Base-by-base conservation (phyloP, 2,113 vertebrate species). In the Egretta garzetta region DNA sequence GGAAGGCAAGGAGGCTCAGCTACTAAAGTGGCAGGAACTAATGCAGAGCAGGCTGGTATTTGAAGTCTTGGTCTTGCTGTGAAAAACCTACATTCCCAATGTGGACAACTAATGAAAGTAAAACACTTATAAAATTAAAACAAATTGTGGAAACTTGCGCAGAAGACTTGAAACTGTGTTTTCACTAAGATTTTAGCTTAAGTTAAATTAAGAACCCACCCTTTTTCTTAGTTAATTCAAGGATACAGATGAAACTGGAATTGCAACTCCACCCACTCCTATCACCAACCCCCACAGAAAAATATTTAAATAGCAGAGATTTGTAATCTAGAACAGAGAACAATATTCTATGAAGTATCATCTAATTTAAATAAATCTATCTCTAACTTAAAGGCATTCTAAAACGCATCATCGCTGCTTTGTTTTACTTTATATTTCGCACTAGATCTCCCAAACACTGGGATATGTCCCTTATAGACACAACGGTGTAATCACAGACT, bases 211-310 rank as follows among this genome's bases (percentile, higher is more conserved):
- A 92, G 70, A 94, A 89, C 77, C 24, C 60, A 71, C 35, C 64
- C 66, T 79, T 95, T 92, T 77, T 55, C 91, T 77, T 67, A 95
- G 86, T 93, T 93, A 94, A 96, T 94, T 97, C 73, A 89, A 97
- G 89, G 91, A 88, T 89, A 96, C 67, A 95, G 91, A 89, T 94
- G 77, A 97, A 95, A 91, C 80, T 71, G 89, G 95, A 92, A 97
- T 95, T 62, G 70, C 80, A 96, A 80, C 84, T 92, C 84, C 74
- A 91, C 94, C 94, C 41, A 96, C 87, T 93, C 91, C 52, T 52
- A 82, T 81, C 89, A 85, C 56, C 90, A 95, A 14, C 81, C 62
- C 19, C 80, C 87, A 82, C 70, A 91, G 66, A 91, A 86, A 96
- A 97, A 91, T 68, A 85, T 73, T 95, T 87, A 93, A 95, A 94